phyloP scores from a whole-genome alignment of 2,113 vertebrate genomes.

The Lynx canadensis region DNA sequence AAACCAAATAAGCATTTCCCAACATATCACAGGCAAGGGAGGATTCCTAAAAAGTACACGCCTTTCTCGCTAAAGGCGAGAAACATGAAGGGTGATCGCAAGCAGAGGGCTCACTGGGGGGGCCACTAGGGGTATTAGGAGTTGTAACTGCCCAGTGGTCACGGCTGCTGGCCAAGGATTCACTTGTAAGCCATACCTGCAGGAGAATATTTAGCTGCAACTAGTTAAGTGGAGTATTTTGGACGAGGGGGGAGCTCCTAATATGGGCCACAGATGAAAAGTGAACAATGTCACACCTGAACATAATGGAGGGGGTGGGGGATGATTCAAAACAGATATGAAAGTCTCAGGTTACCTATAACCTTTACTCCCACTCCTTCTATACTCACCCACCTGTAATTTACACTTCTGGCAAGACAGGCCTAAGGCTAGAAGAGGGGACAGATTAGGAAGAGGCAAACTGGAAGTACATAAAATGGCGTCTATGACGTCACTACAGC shows the following conservation, averaged over 20 bases:
- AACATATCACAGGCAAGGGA: neutral
- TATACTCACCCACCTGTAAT: neutral
- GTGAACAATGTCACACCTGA: neutral
- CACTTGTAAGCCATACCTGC: neutral
- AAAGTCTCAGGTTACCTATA: neutral
- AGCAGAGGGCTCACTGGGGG: neutral
- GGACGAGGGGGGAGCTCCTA: neutral
- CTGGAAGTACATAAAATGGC: neutral
- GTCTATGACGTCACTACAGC: neutral
- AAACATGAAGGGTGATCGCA: neutral
- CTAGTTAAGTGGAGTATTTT: neutral
- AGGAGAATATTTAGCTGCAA: neutral
- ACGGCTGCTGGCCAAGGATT: neutral
- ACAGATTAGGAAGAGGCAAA: neutral
- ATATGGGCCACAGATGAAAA: neutral
- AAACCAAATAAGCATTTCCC: slow-evolving; percentile 11
- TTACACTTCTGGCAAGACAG: neutral
- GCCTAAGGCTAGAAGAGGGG: neutral
- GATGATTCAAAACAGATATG: neutral
- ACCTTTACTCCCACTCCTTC: neutral
- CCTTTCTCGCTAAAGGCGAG: neutral
- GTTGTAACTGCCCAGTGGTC: neutral
- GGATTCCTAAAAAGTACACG: neutral
- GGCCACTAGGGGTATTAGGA: neutral
- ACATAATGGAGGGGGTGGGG: neutral